A percentile compares a stretch with the other conserved stretches of the same genome.
Evolutionary conservation across 2,888 invertebrate species (phyloP).

Genomic region (Eupithecia pulchellata): DNA sequence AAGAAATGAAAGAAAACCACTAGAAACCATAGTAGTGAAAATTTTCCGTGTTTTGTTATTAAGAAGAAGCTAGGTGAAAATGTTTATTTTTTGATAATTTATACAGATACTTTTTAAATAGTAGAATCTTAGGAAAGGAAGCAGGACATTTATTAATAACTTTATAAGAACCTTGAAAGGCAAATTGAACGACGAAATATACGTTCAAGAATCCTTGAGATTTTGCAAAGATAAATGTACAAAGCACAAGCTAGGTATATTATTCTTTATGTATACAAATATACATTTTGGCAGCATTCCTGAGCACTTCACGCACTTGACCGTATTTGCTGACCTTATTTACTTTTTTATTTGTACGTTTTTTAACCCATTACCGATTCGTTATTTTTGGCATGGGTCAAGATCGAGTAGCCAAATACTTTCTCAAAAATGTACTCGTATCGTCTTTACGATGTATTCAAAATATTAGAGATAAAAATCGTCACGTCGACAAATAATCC

Average conservation of each 20-base stretch:
- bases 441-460: background rate
- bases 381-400: constrained; percentile 1
- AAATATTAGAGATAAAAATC: background rate
- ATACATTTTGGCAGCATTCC: constrained; percentile 29
- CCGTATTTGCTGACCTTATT: constrained; percentile 31
- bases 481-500: background rate
- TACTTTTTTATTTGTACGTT: constrained; percentile 13
- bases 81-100: too few relatives aligned
- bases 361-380: background rate
- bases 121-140: too few relatives aligned
- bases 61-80: background rate
- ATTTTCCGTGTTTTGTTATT: background rate
- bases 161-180: too few relatives aligned
- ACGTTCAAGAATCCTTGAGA: background rate
- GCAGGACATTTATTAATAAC: too few relatives aligned
- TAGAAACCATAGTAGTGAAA: background rate
- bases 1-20: background rate
- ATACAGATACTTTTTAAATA: too few relatives aligned
- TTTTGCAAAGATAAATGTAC: background rate
- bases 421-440: background rate
- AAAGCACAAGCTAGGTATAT: background rate
- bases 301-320: constrained; percentile 28
- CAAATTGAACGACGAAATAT: background rate
- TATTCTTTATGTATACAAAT: background rate
- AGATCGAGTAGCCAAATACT: background rate